These are phyloP conservation scores for Dysmachus trigonus DNA, from an alignment of 2,888 invertebrate genomes.

Conservation along the genomic window DNA sequence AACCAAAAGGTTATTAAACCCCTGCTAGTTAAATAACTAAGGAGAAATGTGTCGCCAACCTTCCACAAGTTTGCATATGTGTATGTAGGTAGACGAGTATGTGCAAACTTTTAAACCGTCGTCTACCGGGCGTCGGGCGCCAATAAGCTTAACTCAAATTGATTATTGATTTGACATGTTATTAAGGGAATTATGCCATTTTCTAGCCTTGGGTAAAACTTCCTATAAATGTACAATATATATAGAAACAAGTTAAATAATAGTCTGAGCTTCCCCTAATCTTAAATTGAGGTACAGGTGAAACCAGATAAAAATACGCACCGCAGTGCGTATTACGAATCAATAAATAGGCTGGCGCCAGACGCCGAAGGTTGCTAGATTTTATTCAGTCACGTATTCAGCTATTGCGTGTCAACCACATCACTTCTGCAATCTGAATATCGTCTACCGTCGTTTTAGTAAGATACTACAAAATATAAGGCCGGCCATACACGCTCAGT, in stretches of 20 bases:
- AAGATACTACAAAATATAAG: no score
- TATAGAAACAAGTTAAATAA: no score
- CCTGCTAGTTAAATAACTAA: neutral
- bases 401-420: neutral
- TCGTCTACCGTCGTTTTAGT: no score
- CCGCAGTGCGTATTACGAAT: neutral
- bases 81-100: neutral
- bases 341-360: neutral
- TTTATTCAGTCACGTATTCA: neutral
- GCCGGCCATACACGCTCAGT: no score
- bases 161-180: neutral
- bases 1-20: neutral
- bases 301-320: neutral
- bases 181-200: neutral
- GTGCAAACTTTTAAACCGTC: neutral
- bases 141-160: neutral
- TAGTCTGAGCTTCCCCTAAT: neutral
- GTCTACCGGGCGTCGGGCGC: neutral
- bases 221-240: neutral
- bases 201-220: neutral
- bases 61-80: neutral
- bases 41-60: neutral
- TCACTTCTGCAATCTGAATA: neutral
- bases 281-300: neutral
- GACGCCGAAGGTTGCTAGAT: neutral